A percentile compares a stretch with the other conserved stretches of the same genome.
Evolutionary conservation across 2,797 vertebrate species (phyloP).

Genomic region (Emys orbicularis): DNA sequence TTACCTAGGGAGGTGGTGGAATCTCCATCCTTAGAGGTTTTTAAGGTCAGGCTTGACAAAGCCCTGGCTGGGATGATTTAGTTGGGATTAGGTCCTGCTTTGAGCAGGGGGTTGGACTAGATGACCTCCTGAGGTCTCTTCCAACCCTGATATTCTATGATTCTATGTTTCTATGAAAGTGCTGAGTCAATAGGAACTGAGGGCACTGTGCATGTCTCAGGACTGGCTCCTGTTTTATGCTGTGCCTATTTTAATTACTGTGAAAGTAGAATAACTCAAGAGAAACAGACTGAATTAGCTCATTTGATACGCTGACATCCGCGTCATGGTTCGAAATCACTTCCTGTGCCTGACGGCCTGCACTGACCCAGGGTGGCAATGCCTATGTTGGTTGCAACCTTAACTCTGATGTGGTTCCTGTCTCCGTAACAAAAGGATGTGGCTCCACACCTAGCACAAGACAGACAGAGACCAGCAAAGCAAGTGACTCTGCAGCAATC

Average conservation of each 20-base stretch:
- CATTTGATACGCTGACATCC: background rate
- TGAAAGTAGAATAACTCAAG: background rate
- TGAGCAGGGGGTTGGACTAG: no score
- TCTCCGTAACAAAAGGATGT: no score
- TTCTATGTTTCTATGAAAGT: no score
- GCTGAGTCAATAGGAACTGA: fast-evolving
- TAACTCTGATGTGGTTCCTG: background rate
- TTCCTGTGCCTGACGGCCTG: background rate
- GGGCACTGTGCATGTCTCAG: fast-evolving
- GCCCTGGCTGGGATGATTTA: no score
- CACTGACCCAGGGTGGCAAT: background rate
- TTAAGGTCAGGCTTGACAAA: no score
- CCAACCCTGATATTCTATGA: no score
- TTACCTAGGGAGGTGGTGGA: no score
- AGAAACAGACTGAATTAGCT: background rate
- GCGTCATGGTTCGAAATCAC: background rate
- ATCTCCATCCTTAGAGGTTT: no score
- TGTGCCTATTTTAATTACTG: background rate
- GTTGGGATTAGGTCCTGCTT: no score
- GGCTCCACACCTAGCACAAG: background rate
- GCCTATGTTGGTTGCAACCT: fast-evolving
- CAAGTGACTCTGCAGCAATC: background rate
- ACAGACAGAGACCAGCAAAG: background rate
- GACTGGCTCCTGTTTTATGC: background rate
- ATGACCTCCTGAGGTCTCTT: no score